These are phyloP conservation scores for Drosophila koepferae DNA, from an alignment of 2,888 invertebrate genomes.

Conservation along the genomic window DNA sequence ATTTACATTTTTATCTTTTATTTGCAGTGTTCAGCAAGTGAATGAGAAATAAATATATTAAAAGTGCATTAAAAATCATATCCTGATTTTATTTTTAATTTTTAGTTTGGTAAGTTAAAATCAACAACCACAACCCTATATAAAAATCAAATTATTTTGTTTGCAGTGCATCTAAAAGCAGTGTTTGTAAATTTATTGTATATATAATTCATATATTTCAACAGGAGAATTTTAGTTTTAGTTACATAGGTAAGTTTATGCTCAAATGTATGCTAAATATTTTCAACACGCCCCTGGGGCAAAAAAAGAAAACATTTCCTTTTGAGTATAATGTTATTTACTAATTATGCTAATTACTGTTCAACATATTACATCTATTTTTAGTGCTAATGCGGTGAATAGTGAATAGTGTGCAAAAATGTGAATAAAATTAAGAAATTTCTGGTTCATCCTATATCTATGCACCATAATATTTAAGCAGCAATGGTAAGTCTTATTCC, in stretches of 20 bases:
- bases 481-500: neutral
- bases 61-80: neutral
- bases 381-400: neutral
- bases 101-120: neutral
- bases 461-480: neutral
- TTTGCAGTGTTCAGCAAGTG: neutral
- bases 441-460: neutral
- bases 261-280: constrained; percentile 2
- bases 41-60: neutral
- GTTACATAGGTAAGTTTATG: neutral
- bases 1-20: neutral
- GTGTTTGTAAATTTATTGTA: neutral
- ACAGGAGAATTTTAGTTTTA: neutral
- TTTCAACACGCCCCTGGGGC: neutral
- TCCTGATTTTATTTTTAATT: neutral
- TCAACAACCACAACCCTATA: neutral
- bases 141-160: neutral
- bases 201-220: neutral
- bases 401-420: neutral
- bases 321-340: neutral
- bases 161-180: neutral
- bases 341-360: neutral
- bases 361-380: neutral
- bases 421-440: neutral
- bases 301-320: neutral